These are phyloP conservation scores for Leguminivora glycinivorella DNA, from an alignment of 1,140 invertebrate species.

Conservation along the genomic window DNA sequence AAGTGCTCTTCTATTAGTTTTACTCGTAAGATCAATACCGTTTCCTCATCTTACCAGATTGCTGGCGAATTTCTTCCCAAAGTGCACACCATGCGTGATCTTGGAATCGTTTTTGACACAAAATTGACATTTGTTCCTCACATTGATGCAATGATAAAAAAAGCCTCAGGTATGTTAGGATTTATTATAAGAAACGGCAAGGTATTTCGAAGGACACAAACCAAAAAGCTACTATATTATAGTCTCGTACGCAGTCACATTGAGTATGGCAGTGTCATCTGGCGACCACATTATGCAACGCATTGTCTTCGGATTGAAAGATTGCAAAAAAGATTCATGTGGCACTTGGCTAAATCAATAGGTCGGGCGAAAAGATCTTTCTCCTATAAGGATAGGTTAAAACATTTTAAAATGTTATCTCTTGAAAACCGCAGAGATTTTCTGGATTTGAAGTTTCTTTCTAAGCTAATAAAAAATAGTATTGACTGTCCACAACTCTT, in stretches of 20 bases:
- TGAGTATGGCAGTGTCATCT: too few species aligned
- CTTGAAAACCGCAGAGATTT: too few species aligned
- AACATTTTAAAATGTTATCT: too few species aligned
- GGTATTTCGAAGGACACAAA: too few species aligned
- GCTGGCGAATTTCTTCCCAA: not conserved
- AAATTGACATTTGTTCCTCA: conserved; percentile 18
- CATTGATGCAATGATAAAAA: conserved; percentile 18
- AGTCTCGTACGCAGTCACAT: too few species aligned
- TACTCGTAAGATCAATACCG: conserved; percentile 8
- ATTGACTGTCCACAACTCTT: not conserved
- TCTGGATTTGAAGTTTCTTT: too few species aligned
- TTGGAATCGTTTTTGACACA: not conserved
- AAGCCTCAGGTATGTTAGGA: conserved; percentile 1
- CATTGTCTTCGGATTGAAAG: too few species aligned
- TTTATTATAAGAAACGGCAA: conserved; percentile 24
- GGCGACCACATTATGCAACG: too few species aligned
- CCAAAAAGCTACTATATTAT: too few species aligned
- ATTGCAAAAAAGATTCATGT: conserved; percentile 30
- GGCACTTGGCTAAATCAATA: conserved; percentile 12
- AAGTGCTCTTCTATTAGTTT: conserved; percentile 28
- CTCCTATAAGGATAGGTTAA: not conserved
- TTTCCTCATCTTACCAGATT: not conserved
- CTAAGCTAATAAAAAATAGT: not conserved
- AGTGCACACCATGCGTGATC: not conserved
- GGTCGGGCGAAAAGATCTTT: not conserved